These are phyloP conservation scores for Alexandromys fortis DNA, from an alignment of 2,113 vertebrate genomes.

Conservation along the genomic window DNA sequence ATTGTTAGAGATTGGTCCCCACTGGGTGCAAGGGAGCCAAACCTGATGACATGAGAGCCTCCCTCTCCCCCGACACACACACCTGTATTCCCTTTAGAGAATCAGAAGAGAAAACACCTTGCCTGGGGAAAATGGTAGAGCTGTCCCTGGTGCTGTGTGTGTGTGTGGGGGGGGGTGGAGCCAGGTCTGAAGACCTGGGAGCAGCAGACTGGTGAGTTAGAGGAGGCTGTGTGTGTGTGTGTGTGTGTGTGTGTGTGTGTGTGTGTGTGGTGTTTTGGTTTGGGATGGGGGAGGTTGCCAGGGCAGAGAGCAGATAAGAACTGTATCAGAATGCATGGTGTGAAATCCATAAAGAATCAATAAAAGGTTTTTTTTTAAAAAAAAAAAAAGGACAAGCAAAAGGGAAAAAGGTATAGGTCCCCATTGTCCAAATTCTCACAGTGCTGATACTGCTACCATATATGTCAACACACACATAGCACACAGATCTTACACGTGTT, in stretches of 20 bases:
- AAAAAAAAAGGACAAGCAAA: not conserved
- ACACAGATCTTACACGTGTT: not conserved
- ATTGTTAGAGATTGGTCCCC: not conserved
- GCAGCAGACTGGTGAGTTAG: no score
- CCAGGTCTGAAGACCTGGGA: no score
- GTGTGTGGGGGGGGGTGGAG: no score
- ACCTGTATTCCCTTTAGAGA: not conserved
- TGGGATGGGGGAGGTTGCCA: not conserved
- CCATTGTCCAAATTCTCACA: not conserved
- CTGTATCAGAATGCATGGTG: not conserved
- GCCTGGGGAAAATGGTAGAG: not conserved
- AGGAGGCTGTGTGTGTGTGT: no score
- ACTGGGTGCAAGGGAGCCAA: not conserved
- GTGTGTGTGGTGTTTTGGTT: no score
- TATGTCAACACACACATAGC: not conserved
- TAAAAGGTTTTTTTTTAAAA: not conserved
- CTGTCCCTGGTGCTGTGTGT: not conserved
- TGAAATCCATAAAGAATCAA: not conserved
- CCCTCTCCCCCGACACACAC: no score
- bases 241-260: no score
- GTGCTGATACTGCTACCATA: not conserved
- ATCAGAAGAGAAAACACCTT: not conserved
- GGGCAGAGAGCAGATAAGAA: not conserved
- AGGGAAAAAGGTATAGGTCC: not conserved
- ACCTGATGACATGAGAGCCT: not conserved